Conservation (phyloP, 92 coral and sea anemone genomes). For the Porites lobata region DNA sequence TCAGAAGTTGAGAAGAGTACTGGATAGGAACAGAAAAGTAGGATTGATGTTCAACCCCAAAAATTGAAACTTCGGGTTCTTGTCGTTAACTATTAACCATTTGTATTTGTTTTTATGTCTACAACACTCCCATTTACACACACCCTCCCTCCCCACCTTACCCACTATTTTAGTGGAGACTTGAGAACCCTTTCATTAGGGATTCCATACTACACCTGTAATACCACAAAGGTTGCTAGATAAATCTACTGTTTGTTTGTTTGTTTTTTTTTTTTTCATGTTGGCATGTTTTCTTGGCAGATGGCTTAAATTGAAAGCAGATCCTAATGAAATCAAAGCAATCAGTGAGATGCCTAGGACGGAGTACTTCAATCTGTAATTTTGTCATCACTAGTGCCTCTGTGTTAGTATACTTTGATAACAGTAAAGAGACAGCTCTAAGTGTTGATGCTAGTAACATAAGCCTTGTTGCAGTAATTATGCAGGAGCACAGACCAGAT, state of each 20-base stretch:
- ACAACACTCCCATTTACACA: too few relatives aligned
- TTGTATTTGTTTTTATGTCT: too few relatives aligned
- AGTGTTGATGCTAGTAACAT: not conserved
- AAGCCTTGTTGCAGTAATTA: constrained; percentile 58
- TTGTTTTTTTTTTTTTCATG: not conserved
- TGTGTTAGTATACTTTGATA: not conserved
- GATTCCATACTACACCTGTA: too few relatives aligned
- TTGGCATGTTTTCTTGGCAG: constrained; percentile 32
- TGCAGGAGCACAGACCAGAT: constrained; percentile 60
- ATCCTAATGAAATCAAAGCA: constrained; percentile 49
- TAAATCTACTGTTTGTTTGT: too few relatives aligned
- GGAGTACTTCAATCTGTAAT: constrained; percentile 48
- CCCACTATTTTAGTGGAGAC: too few relatives aligned
- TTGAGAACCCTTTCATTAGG: too few relatives aligned
- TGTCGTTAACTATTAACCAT: constrained; percentile 6
- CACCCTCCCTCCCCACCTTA: too few relatives aligned
- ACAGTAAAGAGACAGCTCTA: too few relatives aligned
- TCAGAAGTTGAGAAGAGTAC: not conserved
- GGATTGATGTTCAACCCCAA: constrained; percentile 41
- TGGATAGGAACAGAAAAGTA: constrained; percentile 19
- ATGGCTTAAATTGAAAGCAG: constrained; percentile 44
- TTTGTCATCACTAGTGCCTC: constrained; percentile 37
- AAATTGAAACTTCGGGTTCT: constrained; percentile 35
- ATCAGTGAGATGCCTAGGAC: constrained; percentile 61
- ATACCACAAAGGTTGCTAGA: too few relatives aligned